Base-by-base conservation (phyloP, 2,113 vertebrate species). In the Scatophagus argus region DNA sequence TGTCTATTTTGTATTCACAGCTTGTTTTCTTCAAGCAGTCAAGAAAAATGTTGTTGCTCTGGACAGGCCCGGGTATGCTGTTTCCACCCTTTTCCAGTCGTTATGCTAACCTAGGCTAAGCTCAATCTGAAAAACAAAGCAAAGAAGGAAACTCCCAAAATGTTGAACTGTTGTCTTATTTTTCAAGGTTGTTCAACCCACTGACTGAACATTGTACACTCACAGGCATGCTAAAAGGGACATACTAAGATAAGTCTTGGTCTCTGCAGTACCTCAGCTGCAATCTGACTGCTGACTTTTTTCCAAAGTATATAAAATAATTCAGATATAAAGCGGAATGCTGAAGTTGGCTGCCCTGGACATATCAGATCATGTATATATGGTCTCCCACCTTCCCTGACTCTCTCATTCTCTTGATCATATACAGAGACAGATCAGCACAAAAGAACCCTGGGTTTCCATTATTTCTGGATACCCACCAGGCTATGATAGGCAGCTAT, bases 301-400 rank as follows among this genome's bases (percentile, higher is more conserved):
- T 67, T 72, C 65, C 46, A 12, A 70, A 51, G 67, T 34, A 34
- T 61, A 72, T 73, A 79, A 31, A 59, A 65, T 63, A 74, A 74
- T 34, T 77, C 74, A 54, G 55, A 59, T 82, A 49, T 54, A 31
- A 79, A 65, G 60, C 58, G 51, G 71, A 70, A 63, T 75, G 83
- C 43, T 60, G 47, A 62, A 83, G 27, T 86, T 89, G 83, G 87
- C 82, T 39, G 44, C 51, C 34, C 47, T 70, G 72, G 68, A 89
- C 89, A 60, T 86, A 90, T 91, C 79, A 84, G 62, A 88, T 68
- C 54, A 56, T 70, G 74, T 82, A 74, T 82, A 89, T 68, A 68
- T 19, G 52, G 52, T n/a, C n/a, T n/a, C 43, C 82, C 80, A 70
- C 67, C 79, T 56, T 56, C 38, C 46, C 55, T 55, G 34, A 74